These are phyloP conservation scores for Gouania willdenowi DNA, from an alignment of 2,797 vertebrate species.

Conservation along the genomic window DNA sequence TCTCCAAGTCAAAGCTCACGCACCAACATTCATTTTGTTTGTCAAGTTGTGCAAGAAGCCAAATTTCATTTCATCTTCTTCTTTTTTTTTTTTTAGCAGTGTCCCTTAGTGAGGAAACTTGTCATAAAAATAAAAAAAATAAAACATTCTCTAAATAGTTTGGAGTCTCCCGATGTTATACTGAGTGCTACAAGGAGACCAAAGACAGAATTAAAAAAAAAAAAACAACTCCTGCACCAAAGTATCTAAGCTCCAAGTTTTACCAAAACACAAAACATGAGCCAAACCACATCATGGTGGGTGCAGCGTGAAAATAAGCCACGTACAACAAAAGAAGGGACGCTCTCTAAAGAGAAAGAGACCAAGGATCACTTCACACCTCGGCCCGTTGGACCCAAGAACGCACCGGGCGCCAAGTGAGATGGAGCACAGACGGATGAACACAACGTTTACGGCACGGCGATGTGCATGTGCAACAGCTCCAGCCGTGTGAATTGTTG, in stretches of 20 bases:
- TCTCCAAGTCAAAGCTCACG: slow-evolving; percentile 91
- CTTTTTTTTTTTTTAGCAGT: too few relatives aligned
- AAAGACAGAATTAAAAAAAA: too few relatives aligned
- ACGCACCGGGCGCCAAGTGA: slow-evolving; percentile 65
- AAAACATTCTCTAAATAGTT: slow-evolving; percentile 84
- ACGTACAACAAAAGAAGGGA: slow-evolving; percentile 71
- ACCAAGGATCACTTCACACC: slow-evolving; percentile 66
- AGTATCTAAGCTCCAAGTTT: slow-evolving; percentile 53
- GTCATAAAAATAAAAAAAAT: slow-evolving; percentile 86
- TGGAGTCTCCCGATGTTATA: slow-evolving; percentile 82
- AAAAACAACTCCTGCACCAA: slow-evolving; percentile 85
- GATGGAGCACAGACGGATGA: slow-evolving; percentile 60
- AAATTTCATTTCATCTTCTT: slow-evolving; percentile 23
- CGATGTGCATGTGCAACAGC: slow-evolving; percentile 71
- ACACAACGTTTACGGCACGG: slow-evolving; percentile 58
- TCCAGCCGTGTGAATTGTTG: slow-evolving; percentile 49
- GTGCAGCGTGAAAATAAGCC: slow-evolving; percentile 32
- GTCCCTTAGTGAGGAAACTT: slow-evolving; percentile 89
- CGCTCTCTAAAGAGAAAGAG: slow-evolving; percentile 76
- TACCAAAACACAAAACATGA: slow-evolving; percentile 19
- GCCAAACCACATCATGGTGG: slow-evolving; percentile 1
- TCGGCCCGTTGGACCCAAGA: slow-evolving; percentile 77
- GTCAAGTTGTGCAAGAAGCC: slow-evolving; percentile 91
- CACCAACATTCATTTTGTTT: slow-evolving; percentile 94
- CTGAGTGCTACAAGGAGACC: slow-evolving; percentile 89